phyloP scores from a whole-genome alignment of 1,140 invertebrate species.

The Sarcophaga peregrina region DNA sequence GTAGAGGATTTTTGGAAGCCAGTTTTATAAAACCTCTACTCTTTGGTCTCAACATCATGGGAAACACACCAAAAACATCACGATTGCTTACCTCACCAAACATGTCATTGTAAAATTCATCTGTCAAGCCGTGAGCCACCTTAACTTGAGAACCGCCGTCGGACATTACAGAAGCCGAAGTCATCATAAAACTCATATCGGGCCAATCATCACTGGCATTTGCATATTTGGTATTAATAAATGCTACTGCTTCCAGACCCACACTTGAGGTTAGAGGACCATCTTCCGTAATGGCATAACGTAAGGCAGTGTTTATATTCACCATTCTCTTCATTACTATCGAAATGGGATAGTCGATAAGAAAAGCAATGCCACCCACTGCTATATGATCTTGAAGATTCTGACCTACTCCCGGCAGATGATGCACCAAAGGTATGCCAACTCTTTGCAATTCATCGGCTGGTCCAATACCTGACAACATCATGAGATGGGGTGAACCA shows the following conservation, averaged over 20 bases:
- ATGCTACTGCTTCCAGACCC: constrained; percentile 85
- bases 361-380: constrained; percentile 80
- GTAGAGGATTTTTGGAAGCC: constrained; percentile 80
- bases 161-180: constrained; percentile 81
- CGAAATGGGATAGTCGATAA: constrained; percentile 83
- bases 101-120: constrained; percentile 82
- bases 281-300: constrained; percentile 81
- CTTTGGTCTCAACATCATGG: constrained; percentile 88
- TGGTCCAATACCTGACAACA: constrained; percentile 88
- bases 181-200: constrained; percentile 88
- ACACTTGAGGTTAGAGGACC: constrained; percentile 85
- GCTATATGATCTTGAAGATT: constrained; percentile 89
- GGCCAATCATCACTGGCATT: constrained; percentile 88
- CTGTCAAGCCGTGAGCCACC: constrained; percentile 80
- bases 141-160: constrained; percentile 77
- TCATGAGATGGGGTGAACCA: constrained; percentile 82
- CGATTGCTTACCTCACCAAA: constrained; percentile 76
- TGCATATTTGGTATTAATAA: constrained; percentile 87
- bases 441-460: constrained; percentile 75
- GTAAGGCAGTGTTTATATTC: constrained; percentile 79
- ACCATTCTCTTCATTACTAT: constrained; percentile 80
- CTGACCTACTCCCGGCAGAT: constrained; percentile 80
- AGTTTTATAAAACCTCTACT: constrained; percentile 84
- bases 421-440: constrained; percentile 75
- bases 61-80: constrained; percentile 83